phyloP scores from a whole-genome alignment of 2,113 vertebrate species.

The Cynopterus brachyotis region DNA sequence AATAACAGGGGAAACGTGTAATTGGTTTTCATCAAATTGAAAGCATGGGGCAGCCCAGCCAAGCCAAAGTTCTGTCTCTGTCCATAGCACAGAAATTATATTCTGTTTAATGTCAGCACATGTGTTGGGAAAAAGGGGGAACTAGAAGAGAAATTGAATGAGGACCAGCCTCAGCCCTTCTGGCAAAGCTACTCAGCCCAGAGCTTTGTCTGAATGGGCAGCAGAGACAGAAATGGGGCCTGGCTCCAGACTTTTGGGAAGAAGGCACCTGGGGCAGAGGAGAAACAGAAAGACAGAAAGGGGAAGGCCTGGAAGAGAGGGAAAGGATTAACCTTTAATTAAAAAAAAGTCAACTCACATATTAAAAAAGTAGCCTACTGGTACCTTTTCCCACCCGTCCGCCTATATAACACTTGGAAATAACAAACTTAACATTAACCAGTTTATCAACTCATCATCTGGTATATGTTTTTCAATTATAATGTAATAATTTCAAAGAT shows the following conservation, averaged over 20 bases:
- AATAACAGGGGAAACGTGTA: constrained; percentile 66
- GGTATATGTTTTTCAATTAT: background rate
- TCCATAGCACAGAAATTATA: background rate
- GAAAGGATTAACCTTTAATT: background rate
- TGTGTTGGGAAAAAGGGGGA: background rate
- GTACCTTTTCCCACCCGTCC: background rate
- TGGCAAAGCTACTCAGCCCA: background rate
- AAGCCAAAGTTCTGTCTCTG: background rate
- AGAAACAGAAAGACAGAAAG: background rate
- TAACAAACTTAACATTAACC: background rate
- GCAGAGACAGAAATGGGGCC: background rate
- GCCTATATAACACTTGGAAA: background rate
- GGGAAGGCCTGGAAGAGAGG: background rate
- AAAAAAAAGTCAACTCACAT: background rate
- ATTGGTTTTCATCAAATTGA: constrained; percentile 55
- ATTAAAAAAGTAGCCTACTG: background rate
- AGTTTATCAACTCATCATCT: background rate
- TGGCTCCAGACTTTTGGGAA: background rate
- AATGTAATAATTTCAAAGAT: constrained; percentile 9
- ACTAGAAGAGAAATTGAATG: background rate
- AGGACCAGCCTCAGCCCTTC: background rate
- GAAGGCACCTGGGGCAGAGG: background rate
- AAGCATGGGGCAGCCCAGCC: background rate
- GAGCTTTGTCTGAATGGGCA: background rate
- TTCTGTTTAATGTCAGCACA: constrained; percentile 26